phyloP scores from a whole-genome alignment of 2,888 invertebrate species.

The Drosophila conformis region DNA sequence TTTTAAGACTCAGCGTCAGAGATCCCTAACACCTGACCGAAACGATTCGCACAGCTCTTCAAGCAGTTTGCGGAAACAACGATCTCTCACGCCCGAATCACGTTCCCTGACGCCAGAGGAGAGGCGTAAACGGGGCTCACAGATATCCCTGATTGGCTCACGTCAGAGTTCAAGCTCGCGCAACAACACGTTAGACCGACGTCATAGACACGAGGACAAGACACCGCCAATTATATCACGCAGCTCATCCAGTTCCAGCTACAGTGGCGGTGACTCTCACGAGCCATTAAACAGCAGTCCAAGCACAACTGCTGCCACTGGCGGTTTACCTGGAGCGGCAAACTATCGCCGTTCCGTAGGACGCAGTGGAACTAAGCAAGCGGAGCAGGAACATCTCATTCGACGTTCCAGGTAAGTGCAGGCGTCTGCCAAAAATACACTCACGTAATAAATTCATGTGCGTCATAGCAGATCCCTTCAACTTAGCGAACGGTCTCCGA shows the following conservation, averaged over 20 bases:
- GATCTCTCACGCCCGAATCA: slow-evolving; percentile 85
- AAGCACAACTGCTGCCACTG: slow-evolving; percentile 19
- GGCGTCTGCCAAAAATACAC: neutral
- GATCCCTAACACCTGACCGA: slow-evolving; percentile 84
- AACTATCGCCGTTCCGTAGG: slow-evolving; percentile 79
- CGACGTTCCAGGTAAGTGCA: slow-evolving; percentile 83
- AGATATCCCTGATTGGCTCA: slow-evolving; percentile 80
- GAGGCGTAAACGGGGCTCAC: slow-evolving; percentile 82
- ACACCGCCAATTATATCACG: slow-evolving; percentile 81
- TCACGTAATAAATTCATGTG: neutral
- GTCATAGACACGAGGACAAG: slow-evolving; percentile 82
- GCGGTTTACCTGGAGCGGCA: slow-evolving; percentile 1
- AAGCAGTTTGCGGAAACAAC: slow-evolving; percentile 82
- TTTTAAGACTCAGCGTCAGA: slow-evolving; percentile 82
- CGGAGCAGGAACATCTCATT: slow-evolving; percentile 83
- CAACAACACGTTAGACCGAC: slow-evolving; percentile 84
- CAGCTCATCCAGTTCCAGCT: slow-evolving; percentile 85
- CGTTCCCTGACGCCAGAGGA: slow-evolving; percentile 84
- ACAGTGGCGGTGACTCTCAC: slow-evolving; percentile 82
- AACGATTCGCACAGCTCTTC: slow-evolving; percentile 84
- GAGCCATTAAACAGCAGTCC: slow-evolving; percentile 52
- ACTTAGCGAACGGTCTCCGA: slow-evolving; percentile 87
- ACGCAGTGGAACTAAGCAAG: slow-evolving; percentile 77
- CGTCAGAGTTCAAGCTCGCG: slow-evolving; percentile 84
- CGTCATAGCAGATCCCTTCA: slow-evolving; percentile 86